Evolutionary conservation across 37 sponge, comb jelly and placozoan genomes (phyloP).

Genomic region (Cladorhizidae sp.): DNA sequence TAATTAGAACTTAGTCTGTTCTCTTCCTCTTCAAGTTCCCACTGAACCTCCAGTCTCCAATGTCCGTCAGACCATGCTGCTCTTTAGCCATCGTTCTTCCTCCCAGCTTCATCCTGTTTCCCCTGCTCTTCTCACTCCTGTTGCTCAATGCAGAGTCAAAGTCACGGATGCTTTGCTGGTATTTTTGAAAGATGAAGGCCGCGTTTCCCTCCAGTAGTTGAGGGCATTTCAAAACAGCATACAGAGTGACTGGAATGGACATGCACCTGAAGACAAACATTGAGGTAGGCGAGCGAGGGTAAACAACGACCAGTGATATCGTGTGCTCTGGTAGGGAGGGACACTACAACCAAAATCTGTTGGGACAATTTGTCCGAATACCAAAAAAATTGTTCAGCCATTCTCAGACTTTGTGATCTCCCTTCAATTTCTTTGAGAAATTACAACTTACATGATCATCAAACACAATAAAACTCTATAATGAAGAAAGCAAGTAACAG

Average conservation of each 20-base stretch:
- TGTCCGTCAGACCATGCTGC: neutral
- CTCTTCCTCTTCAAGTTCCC: neutral
- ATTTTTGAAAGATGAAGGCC: conserved; percentile 15
- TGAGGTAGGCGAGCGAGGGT: no score
- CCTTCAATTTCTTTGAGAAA: no score
- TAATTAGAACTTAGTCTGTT: neutral
- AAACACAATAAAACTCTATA: no score
- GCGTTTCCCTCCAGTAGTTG: conserved; percentile 9
- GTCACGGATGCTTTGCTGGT: conserved; percentile 4
- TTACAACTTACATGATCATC: no score
- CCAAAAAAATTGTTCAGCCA: no score
- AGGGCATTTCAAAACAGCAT: conserved; percentile 58
- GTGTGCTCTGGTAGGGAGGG: no score
- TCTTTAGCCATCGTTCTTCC: neutral
- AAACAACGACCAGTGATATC: no score
- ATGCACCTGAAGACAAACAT: conserved; percentile 40
- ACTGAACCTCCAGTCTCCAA: neutral
- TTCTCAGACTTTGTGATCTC: no score
- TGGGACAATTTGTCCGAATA: no score
- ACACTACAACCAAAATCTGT: no score
- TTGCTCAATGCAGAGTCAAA: conserved; percentile 3
- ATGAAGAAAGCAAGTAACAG: no score
- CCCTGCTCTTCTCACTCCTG: neutral
- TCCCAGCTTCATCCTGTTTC: neutral
- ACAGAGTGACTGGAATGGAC: conserved; percentile 66